Base-by-base conservation (phyloP, 2,888 invertebrate genomes). In the Hypena proboscidalis region DNA sequence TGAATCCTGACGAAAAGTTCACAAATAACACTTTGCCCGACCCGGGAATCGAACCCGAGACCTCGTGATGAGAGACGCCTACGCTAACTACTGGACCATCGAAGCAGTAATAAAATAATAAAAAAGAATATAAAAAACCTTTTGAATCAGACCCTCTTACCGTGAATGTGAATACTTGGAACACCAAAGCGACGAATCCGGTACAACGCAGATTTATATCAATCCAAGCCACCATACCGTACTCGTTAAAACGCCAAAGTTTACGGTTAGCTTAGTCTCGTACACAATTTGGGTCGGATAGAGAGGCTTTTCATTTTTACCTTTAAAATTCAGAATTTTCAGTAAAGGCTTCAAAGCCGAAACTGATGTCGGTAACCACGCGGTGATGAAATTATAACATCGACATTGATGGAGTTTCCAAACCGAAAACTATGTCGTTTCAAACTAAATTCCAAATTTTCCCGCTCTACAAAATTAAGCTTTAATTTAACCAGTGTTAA, bases 201-300 rank as follows among this genome's bases (percentile, higher is more conserved):
- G 39, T 4, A 11, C 21, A 20, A 21, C 23, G 31, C 30, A 37
- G 21, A 7, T 55, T 33, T 66, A 63, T 62, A 64, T 62, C 49
- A 67, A 67, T 72, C 62, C 62, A 67, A 69, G 40, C 57, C 61
- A 60, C 52, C 39, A 23, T 33, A 49, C 21, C 20, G 22, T 45
- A 49, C 70, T 78, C 74, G 74, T 77, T 74, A 75, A 79, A 80
- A 74, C 55, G 60, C 61, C 50, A 59, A 72, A 75, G 68, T 78
- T 75, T 70, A 70, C 73, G 74, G 74, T 74, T 79, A 73, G 73
- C 64, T 77, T 68, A 67, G 62, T 69, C 65, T 58, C 65, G 59
- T 70, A 70, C 64, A 73, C 70, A 74, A 77, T 79, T 76, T 77
- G 58, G 73, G 70, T 71, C 60, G 69, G 70, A 74, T 69, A 70